phyloP scores from a whole-genome alignment of 1,140 invertebrate species.

The Halictus rubicundus region DNA sequence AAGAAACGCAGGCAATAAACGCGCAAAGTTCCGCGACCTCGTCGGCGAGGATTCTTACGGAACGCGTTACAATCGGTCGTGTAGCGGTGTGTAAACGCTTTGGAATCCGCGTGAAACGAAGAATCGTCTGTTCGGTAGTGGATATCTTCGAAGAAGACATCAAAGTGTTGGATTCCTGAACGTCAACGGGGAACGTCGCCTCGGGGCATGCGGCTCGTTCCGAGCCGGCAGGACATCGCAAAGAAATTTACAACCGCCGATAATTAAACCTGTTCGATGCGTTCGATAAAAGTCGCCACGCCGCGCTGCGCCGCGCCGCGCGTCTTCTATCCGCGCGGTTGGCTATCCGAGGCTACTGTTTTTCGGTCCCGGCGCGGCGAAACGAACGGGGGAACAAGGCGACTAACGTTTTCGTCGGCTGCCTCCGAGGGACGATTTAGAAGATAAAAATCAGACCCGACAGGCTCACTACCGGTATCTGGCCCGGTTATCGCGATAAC shows the following conservation, averaged over 20 bases:
- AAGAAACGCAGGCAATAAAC: too few relatives aligned
- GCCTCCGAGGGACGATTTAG: slow-evolving; percentile 52
- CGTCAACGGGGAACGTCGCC: neutral
- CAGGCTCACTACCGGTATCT: slow-evolving; percentile 19
- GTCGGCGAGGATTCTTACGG: too few relatives aligned
- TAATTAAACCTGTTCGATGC: slow-evolving; percentile 47
- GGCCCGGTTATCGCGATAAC: slow-evolving; percentile 50
- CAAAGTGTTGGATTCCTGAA: slow-evolving; percentile 16
- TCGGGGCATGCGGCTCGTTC: neutral
- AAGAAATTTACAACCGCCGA: slow-evolving; percentile 28
- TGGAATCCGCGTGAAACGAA: too few relatives aligned
- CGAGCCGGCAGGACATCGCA: neutral
- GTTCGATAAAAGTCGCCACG: slow-evolving; percentile 27
- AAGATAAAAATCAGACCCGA: slow-evolving; percentile 32
- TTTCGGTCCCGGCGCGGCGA: too few relatives aligned
- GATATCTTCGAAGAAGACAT: slow-evolving; percentile 10
- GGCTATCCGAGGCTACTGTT: slow-evolving; percentile 23
- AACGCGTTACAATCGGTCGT: too few relatives aligned
- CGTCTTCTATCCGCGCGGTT: neutral
- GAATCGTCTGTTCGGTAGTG: too few relatives aligned
- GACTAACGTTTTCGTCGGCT: slow-evolving; percentile 5
- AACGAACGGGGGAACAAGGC: neutral
- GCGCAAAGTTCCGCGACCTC: too few relatives aligned
- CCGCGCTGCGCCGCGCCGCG: too few relatives aligned
- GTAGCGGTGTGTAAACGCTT: too few relatives aligned